A percentile compares a stretch with the other conserved stretches of the same genome.
phyloP scores from a whole-genome alignment of 2,888 invertebrate genomes.

The Brachypterus glaber region DNA sequence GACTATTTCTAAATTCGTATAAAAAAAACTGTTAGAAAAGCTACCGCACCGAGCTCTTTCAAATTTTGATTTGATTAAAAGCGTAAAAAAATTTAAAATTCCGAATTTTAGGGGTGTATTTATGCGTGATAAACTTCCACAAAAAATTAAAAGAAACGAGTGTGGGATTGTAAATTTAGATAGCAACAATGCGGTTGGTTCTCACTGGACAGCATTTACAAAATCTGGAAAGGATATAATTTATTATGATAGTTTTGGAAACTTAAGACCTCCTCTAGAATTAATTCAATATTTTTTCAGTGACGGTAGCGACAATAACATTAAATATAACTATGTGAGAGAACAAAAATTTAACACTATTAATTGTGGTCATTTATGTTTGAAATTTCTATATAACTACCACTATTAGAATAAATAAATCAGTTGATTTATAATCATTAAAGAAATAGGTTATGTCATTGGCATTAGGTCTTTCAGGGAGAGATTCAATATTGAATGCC shows the following conservation, averaged over 20 bases:
- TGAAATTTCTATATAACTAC: too few relatives aligned
- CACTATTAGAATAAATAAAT: too few relatives aligned
- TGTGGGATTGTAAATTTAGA: constrained; percentile 17
- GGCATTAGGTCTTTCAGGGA: too few relatives aligned
- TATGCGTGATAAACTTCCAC: constrained; percentile 12
- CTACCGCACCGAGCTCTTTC: constrained; percentile 12
- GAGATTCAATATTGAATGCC: constrained; percentile 21
- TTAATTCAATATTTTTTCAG: constrained; percentile 17
- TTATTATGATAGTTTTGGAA: constrained; percentile 18
- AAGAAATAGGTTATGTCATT: too few relatives aligned
- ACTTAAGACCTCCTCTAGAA: constrained; percentile 14
- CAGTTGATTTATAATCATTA: too few relatives aligned
- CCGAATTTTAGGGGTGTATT: constrained; percentile 14
- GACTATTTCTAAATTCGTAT: constrained; percentile 21
- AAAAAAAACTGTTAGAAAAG: constrained; percentile 17
- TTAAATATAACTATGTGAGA: constrained; percentile 8
- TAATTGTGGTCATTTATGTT: too few relatives aligned
- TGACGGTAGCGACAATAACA: too few relatives aligned
- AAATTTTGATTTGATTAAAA: constrained; percentile 10
- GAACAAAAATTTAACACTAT: constrained; percentile 6
- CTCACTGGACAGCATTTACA: constrained; percentile 16
- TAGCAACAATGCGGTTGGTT: constrained; percentile 11
- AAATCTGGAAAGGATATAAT: constrained; percentile 11
- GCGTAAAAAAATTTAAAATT: constrained; percentile 7
- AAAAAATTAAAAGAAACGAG: constrained; percentile 11